A percentile compares a stretch with the other conserved stretches of the same genome.
Conservation (phyloP, 2,888 invertebrate species). For the Catocala nupta region DNA sequence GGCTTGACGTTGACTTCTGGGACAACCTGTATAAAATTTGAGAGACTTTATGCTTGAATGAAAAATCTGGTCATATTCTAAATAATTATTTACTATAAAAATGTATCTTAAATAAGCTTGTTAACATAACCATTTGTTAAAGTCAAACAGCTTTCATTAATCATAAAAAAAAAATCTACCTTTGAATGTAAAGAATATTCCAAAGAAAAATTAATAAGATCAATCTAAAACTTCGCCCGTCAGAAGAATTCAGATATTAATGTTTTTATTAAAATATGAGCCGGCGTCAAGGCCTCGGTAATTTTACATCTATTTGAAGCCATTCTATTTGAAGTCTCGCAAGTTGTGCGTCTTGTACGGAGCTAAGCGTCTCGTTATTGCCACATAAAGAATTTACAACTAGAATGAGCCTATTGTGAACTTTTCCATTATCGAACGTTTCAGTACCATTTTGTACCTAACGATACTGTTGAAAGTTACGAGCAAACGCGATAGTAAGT, state of each 20-base stretch:
- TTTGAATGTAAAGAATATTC: background rate
- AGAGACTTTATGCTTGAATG: no score
- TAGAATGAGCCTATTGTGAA: constrained; percentile 20
- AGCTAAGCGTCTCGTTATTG: constrained; percentile 16
- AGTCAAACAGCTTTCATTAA: background rate
- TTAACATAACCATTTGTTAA: background rate
- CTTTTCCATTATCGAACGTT: constrained; percentile 34
- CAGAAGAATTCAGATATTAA: constrained; percentile 6
- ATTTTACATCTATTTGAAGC: constrained; percentile 19
- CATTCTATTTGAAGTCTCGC: constrained; percentile 8
- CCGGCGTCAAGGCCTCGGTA: constrained; percentile 1
- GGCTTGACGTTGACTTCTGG: no score
- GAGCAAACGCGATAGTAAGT: constrained; percentile 15
- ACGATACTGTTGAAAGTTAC: constrained; percentile 23
- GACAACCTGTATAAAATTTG: no score
- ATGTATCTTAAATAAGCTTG: background rate
- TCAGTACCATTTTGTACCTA: constrained; percentile 29
- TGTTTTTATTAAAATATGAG: constrained; percentile 5
- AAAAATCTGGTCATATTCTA: no score
- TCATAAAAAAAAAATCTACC: background rate
- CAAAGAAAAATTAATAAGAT: constrained; percentile 5
- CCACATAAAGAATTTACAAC: constrained; percentile 22
- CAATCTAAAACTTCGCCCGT: constrained; percentile 9
- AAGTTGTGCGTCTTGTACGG: constrained; percentile 18
- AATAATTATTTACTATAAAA: no score